phyloP scores from a whole-genome alignment of 2,797 vertebrate species.

The Anabacerthia variegaticeps region DNA sequence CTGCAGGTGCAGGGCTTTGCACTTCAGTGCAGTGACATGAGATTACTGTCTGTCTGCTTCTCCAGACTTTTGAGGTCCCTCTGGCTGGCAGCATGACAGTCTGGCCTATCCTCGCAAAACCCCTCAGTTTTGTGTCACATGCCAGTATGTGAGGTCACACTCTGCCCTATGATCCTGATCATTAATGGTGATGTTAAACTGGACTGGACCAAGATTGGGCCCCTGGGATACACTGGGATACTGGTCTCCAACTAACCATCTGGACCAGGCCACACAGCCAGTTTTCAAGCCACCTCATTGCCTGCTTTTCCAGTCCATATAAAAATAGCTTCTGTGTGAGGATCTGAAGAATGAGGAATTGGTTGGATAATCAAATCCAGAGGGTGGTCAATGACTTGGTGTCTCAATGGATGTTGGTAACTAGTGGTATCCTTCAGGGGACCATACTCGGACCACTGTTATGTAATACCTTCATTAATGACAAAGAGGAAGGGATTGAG shows the following conservation, averaged over 20 bases:
- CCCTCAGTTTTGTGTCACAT: background rate
- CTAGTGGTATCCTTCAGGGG: background rate
- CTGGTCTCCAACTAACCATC: background rate
- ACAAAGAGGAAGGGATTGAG: background rate
- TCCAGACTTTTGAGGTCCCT: background rate
- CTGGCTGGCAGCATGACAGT: background rate
- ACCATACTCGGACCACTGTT: background rate
- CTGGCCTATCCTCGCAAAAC: background rate
- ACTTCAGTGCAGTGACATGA: background rate
- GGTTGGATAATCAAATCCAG: background rate
- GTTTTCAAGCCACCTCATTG: background rate
- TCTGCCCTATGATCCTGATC: background rate
- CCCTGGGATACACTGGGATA: background rate
- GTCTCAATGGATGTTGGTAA: no score
- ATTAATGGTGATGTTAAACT: background rate
- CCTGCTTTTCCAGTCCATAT: background rate
- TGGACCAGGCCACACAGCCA: background rate
- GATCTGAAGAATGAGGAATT: background rate
- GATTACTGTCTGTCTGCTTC: background rate
- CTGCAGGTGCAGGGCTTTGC: background rate
- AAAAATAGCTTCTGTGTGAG: background rate
- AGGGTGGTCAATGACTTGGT: background rate
- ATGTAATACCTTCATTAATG: background rate
- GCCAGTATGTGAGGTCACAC: background rate
- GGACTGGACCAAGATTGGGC: background rate